Percentiles rank a stretch among this genome's conserved stretches.
phyloP scores from a whole-genome alignment of 2,888 invertebrate species.

The Hirtodrosophila duncani region DNA sequence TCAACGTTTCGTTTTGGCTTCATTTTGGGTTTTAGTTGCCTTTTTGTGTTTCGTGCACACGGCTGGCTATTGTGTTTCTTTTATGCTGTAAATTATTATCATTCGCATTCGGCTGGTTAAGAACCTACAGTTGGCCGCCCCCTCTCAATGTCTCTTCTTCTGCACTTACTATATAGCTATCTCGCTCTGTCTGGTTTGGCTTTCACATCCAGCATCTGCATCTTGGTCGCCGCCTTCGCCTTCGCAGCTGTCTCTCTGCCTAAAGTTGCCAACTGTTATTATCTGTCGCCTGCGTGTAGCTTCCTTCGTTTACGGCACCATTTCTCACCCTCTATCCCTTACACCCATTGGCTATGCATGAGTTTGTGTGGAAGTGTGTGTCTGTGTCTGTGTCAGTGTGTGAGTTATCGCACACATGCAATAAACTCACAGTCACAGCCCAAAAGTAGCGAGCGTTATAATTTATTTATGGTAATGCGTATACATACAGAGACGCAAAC shows the following conservation, averaged over 20 bases:
- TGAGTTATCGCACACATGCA: conserved; percentile 66
- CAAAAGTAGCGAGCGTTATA: conserved; percentile 64
- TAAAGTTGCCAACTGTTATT: conserved; percentile 62
- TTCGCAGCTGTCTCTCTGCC: conserved; percentile 27
- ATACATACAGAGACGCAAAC: conserved; percentile 22
- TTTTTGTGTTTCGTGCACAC: conserved; percentile 20
- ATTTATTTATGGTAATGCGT: conserved; percentile 72
- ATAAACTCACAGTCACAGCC: conserved; percentile 65
- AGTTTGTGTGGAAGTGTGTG: conserved; percentile 4
- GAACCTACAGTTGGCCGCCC: not conserved
- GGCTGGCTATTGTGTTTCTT: conserved; percentile 50
- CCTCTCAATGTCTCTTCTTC: too few species aligned
- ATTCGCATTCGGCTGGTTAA: conserved; percentile 27
- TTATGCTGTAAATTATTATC: conserved; percentile 64
- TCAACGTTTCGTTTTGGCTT: conserved; percentile 22
- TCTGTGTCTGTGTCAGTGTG: conserved; percentile 25
- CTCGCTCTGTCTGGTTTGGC: conserved; percentile 25
- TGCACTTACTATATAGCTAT: conserved; percentile 23
- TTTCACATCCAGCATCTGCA: conserved; percentile 15
- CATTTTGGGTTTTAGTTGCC: conserved; percentile 12
- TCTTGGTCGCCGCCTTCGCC: conserved; percentile 17
- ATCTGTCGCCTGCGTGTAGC: conserved; percentile 53
- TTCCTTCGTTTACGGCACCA: conserved; percentile 29
- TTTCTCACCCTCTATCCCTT: conserved; percentile 1
- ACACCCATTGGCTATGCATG: not conserved